Conservation (phyloP, 2,888 invertebrate species). For the Punctoribates punctum region DNA sequence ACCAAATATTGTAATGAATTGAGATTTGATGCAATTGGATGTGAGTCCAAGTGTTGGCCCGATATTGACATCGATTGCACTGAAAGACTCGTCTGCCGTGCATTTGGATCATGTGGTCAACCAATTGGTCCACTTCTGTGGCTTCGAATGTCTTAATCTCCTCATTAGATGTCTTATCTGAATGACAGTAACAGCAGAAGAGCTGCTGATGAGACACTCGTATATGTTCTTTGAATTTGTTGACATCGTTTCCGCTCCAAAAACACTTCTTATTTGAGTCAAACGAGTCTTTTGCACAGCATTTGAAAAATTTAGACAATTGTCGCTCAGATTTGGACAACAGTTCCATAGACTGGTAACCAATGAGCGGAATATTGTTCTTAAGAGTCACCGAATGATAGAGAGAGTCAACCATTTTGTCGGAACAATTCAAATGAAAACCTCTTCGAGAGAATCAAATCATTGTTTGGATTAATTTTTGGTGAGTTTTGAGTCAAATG, state of each 20-base stretch:
- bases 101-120: conserved; percentile 9
- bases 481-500: too few relatives aligned
- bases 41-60: conserved; percentile 17
- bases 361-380: conserved; percentile 11
- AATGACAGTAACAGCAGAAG: not conserved
- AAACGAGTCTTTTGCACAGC: not conserved
- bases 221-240: not conserved
- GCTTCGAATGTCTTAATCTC: not conserved
- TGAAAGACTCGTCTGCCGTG: conserved; percentile 34
- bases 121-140: not conserved
- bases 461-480: not conserved
- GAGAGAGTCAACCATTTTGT: too few relatives aligned
- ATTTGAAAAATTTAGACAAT: conserved; percentile 27
- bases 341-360: not conserved
- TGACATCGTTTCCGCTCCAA: not conserved
- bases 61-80: conserved; percentile 38
- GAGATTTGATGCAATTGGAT: conserved; percentile 34
- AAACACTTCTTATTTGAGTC: not conserved
- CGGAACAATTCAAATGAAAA: not conserved
- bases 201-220: not conserved
- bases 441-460: not conserved
- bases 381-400: not conserved
- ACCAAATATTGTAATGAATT: conserved; percentile 1
- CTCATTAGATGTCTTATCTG: not conserved
- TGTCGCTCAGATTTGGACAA: not conserved